These are phyloP conservation scores for Spea bombifrons DNA, from an alignment of 2,113 vertebrate species.

Conservation along the genomic window DNA sequence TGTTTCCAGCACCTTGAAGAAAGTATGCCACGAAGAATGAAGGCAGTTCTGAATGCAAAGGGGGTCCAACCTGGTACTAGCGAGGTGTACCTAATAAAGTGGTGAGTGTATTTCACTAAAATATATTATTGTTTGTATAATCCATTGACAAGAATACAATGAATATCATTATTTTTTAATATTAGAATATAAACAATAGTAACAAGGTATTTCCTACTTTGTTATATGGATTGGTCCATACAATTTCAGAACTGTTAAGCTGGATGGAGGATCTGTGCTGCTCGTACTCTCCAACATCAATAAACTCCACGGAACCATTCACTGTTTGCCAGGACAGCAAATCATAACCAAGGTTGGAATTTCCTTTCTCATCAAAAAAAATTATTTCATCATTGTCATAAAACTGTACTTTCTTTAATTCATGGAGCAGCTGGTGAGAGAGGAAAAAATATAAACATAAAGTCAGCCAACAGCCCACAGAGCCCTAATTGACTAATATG, in stretches of 20 bases:
- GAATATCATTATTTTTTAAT: too few species aligned
- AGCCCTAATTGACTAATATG: too few species aligned
- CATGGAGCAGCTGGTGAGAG: slow-evolving; percentile 59
- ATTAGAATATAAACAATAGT: neutral
- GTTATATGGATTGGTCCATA: slow-evolving; percentile 52
- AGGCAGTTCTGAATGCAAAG: too few species aligned
- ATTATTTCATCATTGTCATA: slow-evolving; percentile 35
- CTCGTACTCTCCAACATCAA: slow-evolving; percentile 53
- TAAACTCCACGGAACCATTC: slow-evolving; percentile 35
- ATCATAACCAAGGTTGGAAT: slow-evolving; percentile 60
- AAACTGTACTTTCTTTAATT: slow-evolving; percentile 57
- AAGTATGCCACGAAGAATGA: too few species aligned
- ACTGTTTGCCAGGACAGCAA: slow-evolving; percentile 52
- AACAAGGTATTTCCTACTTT: slow-evolving; percentile 42
- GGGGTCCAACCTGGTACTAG: neutral
- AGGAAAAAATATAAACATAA: too few species aligned
- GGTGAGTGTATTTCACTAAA: neutral
- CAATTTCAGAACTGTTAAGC: slow-evolving; percentile 22
- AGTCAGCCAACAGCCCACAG: too few species aligned
- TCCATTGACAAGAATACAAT: too few species aligned
- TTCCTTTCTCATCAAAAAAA: slow-evolving; percentile 56
- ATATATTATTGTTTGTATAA: neutral
- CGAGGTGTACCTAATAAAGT: neutral
- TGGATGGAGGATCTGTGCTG: slow-evolving; percentile 26
- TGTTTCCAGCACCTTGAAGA: too few species aligned